Evolutionary conservation across 1,140 invertebrate species (phyloP), one percentile per base, ranked within the genome.

Genomic region (Hylaeus volcanicus): DNA sequence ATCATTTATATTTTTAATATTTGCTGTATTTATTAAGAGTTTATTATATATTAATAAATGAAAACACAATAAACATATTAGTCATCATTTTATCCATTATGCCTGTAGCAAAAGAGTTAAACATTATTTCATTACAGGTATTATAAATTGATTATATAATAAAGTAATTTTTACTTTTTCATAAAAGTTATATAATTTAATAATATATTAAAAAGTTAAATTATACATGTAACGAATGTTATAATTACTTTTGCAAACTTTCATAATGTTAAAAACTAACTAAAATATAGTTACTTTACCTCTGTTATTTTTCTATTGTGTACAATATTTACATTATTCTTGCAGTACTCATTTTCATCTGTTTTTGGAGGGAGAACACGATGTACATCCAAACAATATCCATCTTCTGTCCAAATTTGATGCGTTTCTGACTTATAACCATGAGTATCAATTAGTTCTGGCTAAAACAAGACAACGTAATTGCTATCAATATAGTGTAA

Each of bases 371-470:
- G 8, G 26, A 95, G 94, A 61, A 97, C 95, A 83, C 96, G 92
- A 91, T 96, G 95, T 83, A 96, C 87, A 64, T 95, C 94, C 14
- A 97, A 91, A 48, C 96, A 93, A 91, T 97, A 97, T 6, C 95
- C 96, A 92, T 97, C 96, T 51, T 94, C 91, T 5, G 96, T 97
- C 75, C 93, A 94, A 26, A 96, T 94, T 1, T 94, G 88, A 89
- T 97, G 96, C 64, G 94, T 94, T 89, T 97, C 95, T 3, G 94
- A 91, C 2, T 94, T 93, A 88, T 96, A 97, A 48, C 95, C 96
- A 81, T 94, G 92, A 85, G 90, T 89, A 69, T 82, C 70, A 37
- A 95, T 94, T n/a, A 95, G 79, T 92, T 95, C 92, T 68, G 93
- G 92, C 94, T 95, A 87, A 51, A 93, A 89, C 72, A 81, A 72